phyloP scores from a whole-genome alignment of 2,888 invertebrate genomes.

The Odontocolon sp. region DNA sequence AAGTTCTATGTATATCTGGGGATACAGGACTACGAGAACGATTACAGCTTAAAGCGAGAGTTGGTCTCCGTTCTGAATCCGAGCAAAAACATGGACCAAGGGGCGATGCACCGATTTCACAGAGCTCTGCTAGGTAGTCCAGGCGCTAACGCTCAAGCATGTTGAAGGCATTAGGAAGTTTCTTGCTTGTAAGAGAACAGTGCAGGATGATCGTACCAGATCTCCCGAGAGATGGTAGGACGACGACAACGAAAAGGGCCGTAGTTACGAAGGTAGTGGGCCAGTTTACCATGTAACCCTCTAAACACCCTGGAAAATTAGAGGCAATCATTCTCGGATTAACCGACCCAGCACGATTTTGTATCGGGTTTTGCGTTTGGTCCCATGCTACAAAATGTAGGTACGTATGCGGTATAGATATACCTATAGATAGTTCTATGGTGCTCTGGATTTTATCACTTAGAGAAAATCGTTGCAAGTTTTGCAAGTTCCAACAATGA shows the following conservation, averaged over 20 bases:
- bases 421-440: background rate
- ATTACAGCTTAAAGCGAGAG: background rate
- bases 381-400: background rate
- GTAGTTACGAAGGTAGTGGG: slow-evolving; percentile 2
- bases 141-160: slow-evolving; percentile 63
- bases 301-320: slow-evolving; percentile 70
- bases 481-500: too few species aligned
- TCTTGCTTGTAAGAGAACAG: slow-evolving; percentile 69
- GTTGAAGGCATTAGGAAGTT: slow-evolving; percentile 78
- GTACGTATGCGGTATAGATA: background rate
- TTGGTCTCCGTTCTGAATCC: slow-evolving; percentile 36
- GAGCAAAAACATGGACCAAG: slow-evolving; percentile 50
- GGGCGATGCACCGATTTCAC: slow-evolving; percentile 53
- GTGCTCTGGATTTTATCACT: too few species aligned
- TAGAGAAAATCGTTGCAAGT: too few species aligned
- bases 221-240: slow-evolving; percentile 26
- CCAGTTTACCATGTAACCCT: background rate
- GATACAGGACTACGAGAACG: background rate
- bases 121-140: slow-evolving; percentile 19
- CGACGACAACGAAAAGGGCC: slow-evolving; percentile 16
- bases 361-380: slow-evolving; percentile 10
- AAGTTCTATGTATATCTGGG: too few species aligned
- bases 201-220: slow-evolving; percentile 33
- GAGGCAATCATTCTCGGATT: slow-evolving; percentile 78
- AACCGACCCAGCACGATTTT: slow-evolving; percentile 73